Base-by-base conservation (phyloP, 2,888 invertebrate species). In the Noctua pronuba region DNA sequence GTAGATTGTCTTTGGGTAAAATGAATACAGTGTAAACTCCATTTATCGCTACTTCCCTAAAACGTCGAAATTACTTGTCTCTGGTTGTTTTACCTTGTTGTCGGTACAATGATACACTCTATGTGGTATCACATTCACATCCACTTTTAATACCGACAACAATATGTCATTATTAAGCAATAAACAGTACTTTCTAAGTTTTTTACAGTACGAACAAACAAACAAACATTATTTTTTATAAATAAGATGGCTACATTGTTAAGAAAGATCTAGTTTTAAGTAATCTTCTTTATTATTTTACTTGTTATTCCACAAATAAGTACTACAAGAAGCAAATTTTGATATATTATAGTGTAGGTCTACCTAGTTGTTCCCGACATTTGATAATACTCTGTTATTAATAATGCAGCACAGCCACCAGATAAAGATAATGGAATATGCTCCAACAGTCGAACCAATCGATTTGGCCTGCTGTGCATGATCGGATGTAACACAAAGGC, bases 401-500 rank as follows among this genome's bases (percentile, higher is more conserved):
- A 18, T 46, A 52, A 24, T n/a, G 21, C 35, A 44, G 46, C 28
- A 41, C 6, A 67, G 8, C 38, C 28, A 3, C 8, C 21, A 49
- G 49, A 49, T n/a, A 58, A 41, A 72, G 28, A 73, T 55, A 55
- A 65, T 46, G 11, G 38, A 41, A 66, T 31, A 41, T 38, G 13
- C 35, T 18, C 10, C n/a, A 49, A 52, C 41, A 55, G 38, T 21
- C 11, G 10, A n/a, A 65, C 3, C 35, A 28, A 46, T 38, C 10
- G 46, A 8, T n/a, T n/a, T 13, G 31, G 16, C 21, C 8, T 24
- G n/a, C 46, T 18, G 21, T 28, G 28, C 16, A 4, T n/a, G 13
- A 58, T 41, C 31, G 18, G 38, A 78, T 38, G 24, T 46, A 31
- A 46, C 21, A 58, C 46, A 66, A 66, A 72, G 49, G 24, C 55